Conservation (phyloP, 2,888 invertebrate genomes). For the Patella pellucida region DNA sequence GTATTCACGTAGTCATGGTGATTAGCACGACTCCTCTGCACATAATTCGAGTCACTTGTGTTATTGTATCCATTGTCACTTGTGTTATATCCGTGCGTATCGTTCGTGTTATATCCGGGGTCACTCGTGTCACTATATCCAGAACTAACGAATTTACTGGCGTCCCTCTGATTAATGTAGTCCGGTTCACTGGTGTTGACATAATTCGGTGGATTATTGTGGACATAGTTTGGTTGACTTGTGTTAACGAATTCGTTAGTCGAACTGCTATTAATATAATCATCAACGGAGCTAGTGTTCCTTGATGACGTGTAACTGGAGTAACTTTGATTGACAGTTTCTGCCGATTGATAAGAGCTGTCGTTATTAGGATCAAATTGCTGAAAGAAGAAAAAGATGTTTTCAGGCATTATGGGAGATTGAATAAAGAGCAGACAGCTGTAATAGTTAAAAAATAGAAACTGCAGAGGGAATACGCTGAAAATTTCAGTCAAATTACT, state of each 20-base stretch:
- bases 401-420: neutral
- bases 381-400: neutral
- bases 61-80: neutral
- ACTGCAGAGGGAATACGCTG: no score
- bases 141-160: no score
- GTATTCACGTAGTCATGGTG: conserved; percentile 3
- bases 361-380: neutral
- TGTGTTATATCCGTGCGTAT: no score
- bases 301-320: neutral
- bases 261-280: neutral
- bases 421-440: no score
- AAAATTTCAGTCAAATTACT: no score
- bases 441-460: no score
- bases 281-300: neutral
- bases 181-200: neutral
- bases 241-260: neutral
- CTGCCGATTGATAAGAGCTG: neutral
- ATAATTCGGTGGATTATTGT: neutral
- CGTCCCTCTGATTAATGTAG: neutral
- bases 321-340: neutral
- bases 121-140: no score
- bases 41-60: no score
- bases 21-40: neutral
- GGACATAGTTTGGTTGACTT: neutral
- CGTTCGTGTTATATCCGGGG: no score